Percentiles rank a stretch among this genome's conserved stretches.
Evolutionary conservation across 1,140 invertebrate genomes (phyloP).

Genomic region (Drosophila bocki): DNA sequence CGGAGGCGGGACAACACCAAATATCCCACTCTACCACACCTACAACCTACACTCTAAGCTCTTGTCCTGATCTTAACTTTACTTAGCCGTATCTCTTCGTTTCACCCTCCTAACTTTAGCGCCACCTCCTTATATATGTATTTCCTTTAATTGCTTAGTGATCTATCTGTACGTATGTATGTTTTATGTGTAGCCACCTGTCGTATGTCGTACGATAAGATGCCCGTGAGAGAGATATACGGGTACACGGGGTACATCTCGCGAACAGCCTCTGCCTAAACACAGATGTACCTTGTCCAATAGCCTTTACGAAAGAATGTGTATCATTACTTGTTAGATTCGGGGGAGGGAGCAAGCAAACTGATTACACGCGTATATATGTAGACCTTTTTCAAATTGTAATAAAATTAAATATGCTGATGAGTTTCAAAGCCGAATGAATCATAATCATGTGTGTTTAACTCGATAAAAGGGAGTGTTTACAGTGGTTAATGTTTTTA

Average conservation of each 20-base stretch:
- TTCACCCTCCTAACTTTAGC: constrained; percentile 20
- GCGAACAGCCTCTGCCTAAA: constrained; percentile 13
- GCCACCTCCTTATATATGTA: constrained; percentile 18
- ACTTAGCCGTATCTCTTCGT: constrained; percentile 38
- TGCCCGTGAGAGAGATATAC: constrained; percentile 1
- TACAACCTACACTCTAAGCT: constrained; percentile 25
- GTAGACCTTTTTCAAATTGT: constrained; percentile 52
- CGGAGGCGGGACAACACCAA: constrained; percentile 30
- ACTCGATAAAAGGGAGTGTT: neutral
- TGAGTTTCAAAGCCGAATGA: constrained; percentile 25
- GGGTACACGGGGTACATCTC: constrained; percentile 40
- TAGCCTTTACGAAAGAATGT: constrained; percentile 40
- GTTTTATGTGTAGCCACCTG: constrained; percentile 24
- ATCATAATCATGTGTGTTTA: constrained; percentile 4
- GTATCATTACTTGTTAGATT: constrained; percentile 46
- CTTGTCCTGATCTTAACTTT: constrained; percentile 12
- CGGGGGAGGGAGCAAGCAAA: constrained; percentile 34
- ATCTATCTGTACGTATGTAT: constrained; percentile 25
- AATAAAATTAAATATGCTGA: constrained; percentile 38
- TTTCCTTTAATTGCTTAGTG: constrained; percentile 31
- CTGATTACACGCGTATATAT: constrained; percentile 33
- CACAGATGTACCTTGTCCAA: constrained; percentile 25
- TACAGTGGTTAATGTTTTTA: neutral
- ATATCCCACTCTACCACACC: constrained; percentile 9
- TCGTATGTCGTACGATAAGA: constrained; percentile 22